A percentile compares a stretch with the other conserved stretches of the same genome.
phyloP scores from a whole-genome alignment of 2,888 invertebrate species.

The Pammene aurita region DNA sequence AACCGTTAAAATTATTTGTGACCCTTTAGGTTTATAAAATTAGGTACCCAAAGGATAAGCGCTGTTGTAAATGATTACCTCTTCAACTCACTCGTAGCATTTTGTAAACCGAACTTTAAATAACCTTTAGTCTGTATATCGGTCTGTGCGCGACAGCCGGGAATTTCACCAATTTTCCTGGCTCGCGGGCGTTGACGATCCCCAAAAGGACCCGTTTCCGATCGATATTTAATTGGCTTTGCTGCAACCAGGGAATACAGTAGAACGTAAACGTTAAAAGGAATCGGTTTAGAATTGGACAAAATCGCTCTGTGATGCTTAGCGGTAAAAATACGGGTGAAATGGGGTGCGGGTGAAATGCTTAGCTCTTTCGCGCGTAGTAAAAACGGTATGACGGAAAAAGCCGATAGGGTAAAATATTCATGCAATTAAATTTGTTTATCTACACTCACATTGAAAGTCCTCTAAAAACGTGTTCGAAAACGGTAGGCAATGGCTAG shows the following conservation, averaged over 20 bases:
- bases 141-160: constrained; percentile 19
- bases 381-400: too few species aligned
- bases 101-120: neutral
- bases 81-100: neutral
- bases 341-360: neutral
- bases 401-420: too few species aligned
- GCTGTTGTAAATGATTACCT: neutral
- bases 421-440: too few species aligned
- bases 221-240: constrained; percentile 54
- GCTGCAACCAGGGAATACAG: constrained; percentile 27
- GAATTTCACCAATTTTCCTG: constrained; percentile 47
- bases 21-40: too few species aligned
- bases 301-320: neutral
- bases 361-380: neutral
- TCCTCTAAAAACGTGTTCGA: too few species aligned
- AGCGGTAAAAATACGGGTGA: constrained; percentile 1
- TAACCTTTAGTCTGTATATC: constrained; percentile 11
- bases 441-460: too few species aligned
- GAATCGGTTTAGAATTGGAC: neutral
- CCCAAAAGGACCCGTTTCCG: constrained; percentile 52
- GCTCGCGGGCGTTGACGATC: constrained; percentile 30
- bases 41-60: too few species aligned
- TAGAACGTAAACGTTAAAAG: constrained; percentile 5
- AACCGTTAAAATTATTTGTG: too few species aligned
- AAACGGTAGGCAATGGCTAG: too few species aligned